These are phyloP conservation scores for Drosophila quadrilineata DNA, from an alignment of 1,140 invertebrate genomes.

Conservation along the genomic window DNA sequence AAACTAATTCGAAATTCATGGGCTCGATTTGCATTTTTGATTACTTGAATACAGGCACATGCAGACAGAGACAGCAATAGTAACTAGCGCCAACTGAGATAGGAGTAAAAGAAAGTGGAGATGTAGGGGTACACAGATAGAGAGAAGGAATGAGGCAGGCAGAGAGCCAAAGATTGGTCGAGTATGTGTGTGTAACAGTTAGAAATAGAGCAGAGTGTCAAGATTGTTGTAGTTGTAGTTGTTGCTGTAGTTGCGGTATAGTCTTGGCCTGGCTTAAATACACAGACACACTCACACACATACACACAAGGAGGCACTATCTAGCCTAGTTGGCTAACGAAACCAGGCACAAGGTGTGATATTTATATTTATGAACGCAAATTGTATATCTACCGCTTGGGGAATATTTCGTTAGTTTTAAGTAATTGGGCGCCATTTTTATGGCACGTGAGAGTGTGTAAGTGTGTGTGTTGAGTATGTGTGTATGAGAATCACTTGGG, in stretches of 20 bases:
- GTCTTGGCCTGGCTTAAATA: constrained; percentile 23
- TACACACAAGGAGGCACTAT: constrained; percentile 1
- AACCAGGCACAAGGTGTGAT: constrained; percentile 63
- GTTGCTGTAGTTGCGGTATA: constrained; percentile 31
- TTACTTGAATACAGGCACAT: constrained; percentile 69
- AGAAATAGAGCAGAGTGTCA: not conserved
- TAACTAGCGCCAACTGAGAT: too few species aligned
- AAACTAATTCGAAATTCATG: constrained; percentile 79
- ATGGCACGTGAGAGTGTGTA: constrained; percentile 33
- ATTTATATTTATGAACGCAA: constrained; percentile 75
- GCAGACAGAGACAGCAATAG: constrained; percentile 18
- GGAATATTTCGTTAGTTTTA: constrained; percentile 73
- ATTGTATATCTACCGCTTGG: constrained; percentile 46
- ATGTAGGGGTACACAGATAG: too few species aligned
- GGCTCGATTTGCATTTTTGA: constrained; percentile 79
- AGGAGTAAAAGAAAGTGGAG: too few species aligned
- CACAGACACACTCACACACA: constrained; percentile 1
- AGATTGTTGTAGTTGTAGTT: constrained; percentile 24
- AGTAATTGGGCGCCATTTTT: constrained; percentile 76
- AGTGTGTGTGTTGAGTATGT: constrained; percentile 5
- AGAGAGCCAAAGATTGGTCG: not conserved
- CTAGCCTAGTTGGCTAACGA: constrained; percentile 18
- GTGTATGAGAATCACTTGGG: constrained; percentile 34
- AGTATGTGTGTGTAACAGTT: not conserved
- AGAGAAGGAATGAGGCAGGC: not conserved